Conservation (phyloP, 2,113 vertebrate species). For the Pleuronectes platessa region DNA sequence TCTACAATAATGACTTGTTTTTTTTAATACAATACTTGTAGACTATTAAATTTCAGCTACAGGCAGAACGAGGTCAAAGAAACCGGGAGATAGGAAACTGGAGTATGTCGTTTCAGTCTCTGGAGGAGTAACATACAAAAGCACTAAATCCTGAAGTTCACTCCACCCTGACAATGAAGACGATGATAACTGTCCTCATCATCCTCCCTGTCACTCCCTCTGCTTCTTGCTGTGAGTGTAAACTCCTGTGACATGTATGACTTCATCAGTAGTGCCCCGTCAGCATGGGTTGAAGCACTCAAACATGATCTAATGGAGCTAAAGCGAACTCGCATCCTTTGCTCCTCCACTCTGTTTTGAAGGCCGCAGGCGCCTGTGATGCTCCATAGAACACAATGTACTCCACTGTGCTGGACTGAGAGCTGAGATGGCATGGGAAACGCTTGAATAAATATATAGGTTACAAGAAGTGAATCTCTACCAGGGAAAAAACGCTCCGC, state of each 20-base stretch:
- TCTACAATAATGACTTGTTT: neutral
- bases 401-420: neutral
- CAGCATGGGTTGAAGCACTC: slow-evolving; percentile 26
- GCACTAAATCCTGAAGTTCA: slow-evolving; percentile 8
- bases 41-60: neutral
- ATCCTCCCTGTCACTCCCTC: neutral
- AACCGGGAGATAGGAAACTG: neutral
- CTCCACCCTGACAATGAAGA: neutral
- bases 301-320: slow-evolving; percentile 57
- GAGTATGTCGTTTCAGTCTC: slow-evolving; percentile 10
- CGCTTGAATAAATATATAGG: slow-evolving; percentile 43
- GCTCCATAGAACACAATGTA: slow-evolving; percentile 30
- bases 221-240: neutral
- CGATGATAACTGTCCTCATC: neutral
- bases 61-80: neutral
- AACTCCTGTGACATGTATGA: slow-evolving; percentile 36
- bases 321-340: slow-evolving; percentile 42
- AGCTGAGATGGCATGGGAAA: slow-evolving; percentile 2
- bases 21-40: neutral
- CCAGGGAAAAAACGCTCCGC: neutral
- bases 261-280: slow-evolving; percentile 28
- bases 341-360: neutral
- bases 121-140: slow-evolving; percentile 18
- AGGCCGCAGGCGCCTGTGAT: slow-evolving; percentile 41
- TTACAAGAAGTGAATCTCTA: slow-evolving; percentile 20